Evolutionary conservation across 1,140 invertebrate species (phyloP), one percentile per base, ranked within the genome.

Genomic region (Aporrectodea caliginosa): DNA sequence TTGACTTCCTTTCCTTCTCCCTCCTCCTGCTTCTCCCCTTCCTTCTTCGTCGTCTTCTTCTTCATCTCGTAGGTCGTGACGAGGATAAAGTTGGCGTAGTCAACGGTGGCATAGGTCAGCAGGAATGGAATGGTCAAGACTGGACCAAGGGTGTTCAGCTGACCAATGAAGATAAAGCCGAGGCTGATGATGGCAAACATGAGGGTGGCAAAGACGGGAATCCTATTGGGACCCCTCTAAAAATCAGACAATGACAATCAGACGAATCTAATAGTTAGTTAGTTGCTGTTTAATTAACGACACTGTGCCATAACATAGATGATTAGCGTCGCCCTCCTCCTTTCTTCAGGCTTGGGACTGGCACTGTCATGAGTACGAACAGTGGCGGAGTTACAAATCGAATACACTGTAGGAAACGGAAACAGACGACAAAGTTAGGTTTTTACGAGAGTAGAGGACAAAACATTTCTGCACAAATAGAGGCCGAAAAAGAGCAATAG

Each of bases 91-190:
- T 97, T 97, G 72, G 95, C 93, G 87, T 97, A 97, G 89, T 97
- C 94, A 85, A 97, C 93, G 83, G 93, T 93, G 76, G 95, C 95
- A 85, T 97, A 98, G 16, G 95, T 97, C 83, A 97, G 89, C 78
- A 98, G 90, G 88, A 95, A 97, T 74, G 95, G 95, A 93, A 97
- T 96, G 22, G 95, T 96, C 74, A 96, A 95, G 76, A 97, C 94
- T 79, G 95, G 95, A 68, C 95, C 95, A 58, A 97, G 90, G 79
- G 93, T 93, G 87, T 97, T 97, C 81, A 97, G 95, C 85, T 95
- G 91, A 16, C 95, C 95, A 70, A 95, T 92, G 73, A 96, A 91
- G 80, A 97, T 94, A 86, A 97, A 97, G 35, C 93, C 90, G 29
- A 96, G 90, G 16, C 94, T 96, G 69, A 96, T 92, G 79, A 92